Evolutionary conservation across 2,797 vertebrate genomes (phyloP), one percentile per base, ranked within the genome.

Genomic region (Microctenopoma stevenorrisi): DNA sequence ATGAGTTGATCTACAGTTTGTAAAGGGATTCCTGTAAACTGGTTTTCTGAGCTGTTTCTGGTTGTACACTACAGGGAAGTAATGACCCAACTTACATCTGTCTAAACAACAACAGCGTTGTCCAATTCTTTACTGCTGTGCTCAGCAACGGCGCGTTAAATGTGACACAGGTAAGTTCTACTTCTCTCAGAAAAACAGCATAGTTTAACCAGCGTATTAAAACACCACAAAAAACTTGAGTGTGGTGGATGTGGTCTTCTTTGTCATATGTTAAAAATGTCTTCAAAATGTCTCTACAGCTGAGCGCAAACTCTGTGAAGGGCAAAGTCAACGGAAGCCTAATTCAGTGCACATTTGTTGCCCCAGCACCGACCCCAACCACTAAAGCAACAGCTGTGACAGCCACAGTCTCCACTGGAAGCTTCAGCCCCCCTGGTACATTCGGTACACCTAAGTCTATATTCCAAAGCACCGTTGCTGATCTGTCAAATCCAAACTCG

Each of bases 321-420:
- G 88, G 80, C 10, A 66, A 0, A 0, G 3, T 81, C 13, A 35
- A 0, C 1, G 74, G 73, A 4, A 43, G 0, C 0, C 18, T 0
- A 12, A 83, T 90, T 65, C 78, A 87, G 79, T 91, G 90, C 18
- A 52, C 64, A 0, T 89, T 91, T 67, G 2, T 7, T 4, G 79
- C 81, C 44, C 74, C 70, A 0, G 7, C 86, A 7, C 60, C 72
- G 4, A 0, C 0, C 0, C 0, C 5, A 1, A 0, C 0, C 0
- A 1, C 15, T 0, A 71, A 35, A 64, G 0, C 37, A 16, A 0
- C 35, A 0, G 0, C 0, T 1, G 3, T 40, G 30, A 0, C 28
- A 0, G 0, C 84, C 1, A 0, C 2, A 15, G 2, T 91, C 44
- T 1, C 33, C 37, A 77, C 0, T 0, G 90, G 86, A 73, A 91